phyloP scores from a whole-genome alignment of 2,888 invertebrate genomes.

The Hecatera dysodea region DNA sequence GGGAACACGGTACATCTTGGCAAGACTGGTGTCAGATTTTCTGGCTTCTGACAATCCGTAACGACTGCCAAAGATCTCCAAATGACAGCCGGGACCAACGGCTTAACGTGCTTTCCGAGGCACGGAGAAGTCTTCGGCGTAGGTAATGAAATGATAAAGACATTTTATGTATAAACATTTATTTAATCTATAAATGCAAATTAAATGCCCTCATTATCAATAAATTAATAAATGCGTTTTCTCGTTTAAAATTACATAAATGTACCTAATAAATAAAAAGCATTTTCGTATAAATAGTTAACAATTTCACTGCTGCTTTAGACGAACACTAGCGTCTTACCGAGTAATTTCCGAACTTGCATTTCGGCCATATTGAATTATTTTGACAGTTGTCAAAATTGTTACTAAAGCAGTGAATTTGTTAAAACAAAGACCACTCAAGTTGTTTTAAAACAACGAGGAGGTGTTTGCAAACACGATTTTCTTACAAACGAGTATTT shows the following conservation, averaged over 20 bases:
- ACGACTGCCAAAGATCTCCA: no score
- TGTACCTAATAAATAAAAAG: slow-evolving; percentile 15
- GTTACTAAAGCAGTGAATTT: slow-evolving; percentile 16
- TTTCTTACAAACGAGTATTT: slow-evolving; percentile 4
- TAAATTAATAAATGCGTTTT: slow-evolving; percentile 57
- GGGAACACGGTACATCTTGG: no score
- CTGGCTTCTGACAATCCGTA: no score
- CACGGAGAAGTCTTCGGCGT: no score
- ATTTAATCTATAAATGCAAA: slow-evolving; percentile 51
- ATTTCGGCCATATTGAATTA: slow-evolving; percentile 1
- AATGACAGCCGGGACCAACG: no score
- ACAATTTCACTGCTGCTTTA: slow-evolving; percentile 10
- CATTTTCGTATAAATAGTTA: not conserved
- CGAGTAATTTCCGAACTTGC: not conserved
- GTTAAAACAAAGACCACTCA: slow-evolving; percentile 26
- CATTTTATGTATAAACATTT: slow-evolving; percentile 19
- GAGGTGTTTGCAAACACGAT: slow-evolving; percentile 18
- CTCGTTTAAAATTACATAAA: slow-evolving; percentile 25
- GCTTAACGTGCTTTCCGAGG: no score
- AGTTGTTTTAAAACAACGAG: slow-evolving; percentile 17
- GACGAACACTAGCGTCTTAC: slow-evolving; percentile 7
- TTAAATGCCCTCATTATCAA: slow-evolving; percentile 37
- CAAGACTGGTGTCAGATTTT: no score
- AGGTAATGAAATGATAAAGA: not conserved
- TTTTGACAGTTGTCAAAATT: slow-evolving; percentile 10